phyloP scores from a whole-genome alignment of 2,797 vertebrate species.

The Diceros bicornis region DNA sequence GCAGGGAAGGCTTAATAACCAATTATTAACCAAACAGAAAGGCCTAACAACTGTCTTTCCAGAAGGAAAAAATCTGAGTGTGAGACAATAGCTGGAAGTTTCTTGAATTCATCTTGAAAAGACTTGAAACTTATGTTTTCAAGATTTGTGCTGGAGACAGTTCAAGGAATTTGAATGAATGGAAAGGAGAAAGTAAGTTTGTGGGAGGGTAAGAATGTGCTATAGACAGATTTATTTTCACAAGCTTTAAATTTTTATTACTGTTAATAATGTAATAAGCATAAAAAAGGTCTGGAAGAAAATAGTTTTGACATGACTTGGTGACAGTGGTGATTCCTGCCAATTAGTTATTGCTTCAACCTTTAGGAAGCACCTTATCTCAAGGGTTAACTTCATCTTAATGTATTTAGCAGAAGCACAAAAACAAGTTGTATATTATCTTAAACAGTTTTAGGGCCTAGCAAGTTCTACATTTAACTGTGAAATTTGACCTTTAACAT shows the following conservation, averaged over 20 bases:
- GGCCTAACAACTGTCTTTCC: conserved; percentile 19
- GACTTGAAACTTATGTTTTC: conserved; percentile 27
- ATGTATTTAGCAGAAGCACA: conserved; percentile 39
- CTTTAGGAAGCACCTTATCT: conserved; percentile 35
- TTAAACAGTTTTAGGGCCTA: not conserved
- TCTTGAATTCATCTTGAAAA: conserved; percentile 64
- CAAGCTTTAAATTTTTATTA: conserved; percentile 37
- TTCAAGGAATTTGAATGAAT: conserved; percentile 51
- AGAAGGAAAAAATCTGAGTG: conserved; percentile 50
- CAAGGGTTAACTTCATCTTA: conserved; percentile 52
- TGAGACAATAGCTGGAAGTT: conserved; percentile 38
- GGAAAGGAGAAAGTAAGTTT: conserved; percentile 57
- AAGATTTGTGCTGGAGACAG: not conserved
- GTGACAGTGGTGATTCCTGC: not conserved
- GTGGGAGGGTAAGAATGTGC: not conserved
- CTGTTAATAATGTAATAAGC: conserved; percentile 16
- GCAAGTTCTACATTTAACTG: conserved; percentile 9
- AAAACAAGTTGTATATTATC: conserved; percentile 37
- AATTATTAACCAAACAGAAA: conserved; percentile 56
- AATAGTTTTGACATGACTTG: conserved; percentile 29
- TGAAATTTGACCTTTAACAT: conserved; percentile 74
- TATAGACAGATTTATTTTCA: conserved; percentile 47
- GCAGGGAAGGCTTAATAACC: conserved; percentile 47
- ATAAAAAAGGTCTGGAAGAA: not conserved
- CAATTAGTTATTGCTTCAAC: conserved; percentile 7